phyloP scores from a whole-genome alignment of 1,140 invertebrate species.

The Popillia japonica region DNA sequence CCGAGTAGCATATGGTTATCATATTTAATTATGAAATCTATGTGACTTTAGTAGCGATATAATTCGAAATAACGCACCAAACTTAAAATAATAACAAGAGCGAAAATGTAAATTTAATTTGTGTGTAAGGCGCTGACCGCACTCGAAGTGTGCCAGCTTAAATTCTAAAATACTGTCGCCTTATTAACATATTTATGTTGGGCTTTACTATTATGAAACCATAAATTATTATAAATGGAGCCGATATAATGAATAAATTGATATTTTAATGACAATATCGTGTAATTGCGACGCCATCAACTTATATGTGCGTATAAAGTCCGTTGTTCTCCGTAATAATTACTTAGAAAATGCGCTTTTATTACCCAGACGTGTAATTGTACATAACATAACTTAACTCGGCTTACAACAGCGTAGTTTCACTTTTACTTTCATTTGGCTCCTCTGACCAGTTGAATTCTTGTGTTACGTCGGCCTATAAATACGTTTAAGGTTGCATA shows the following conservation, averaged over 20 bases:
- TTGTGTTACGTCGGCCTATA: neutral
- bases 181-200: constrained; percentile 26
- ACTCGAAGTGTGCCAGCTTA: neutral
- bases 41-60: constrained; percentile 27
- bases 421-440: constrained; percentile 26
- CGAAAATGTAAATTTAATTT: constrained; percentile 33
- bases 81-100: constrained; percentile 19
- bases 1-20: neutral
- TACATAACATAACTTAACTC: neutral
- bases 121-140: constrained; percentile 26
- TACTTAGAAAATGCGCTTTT: neutral
- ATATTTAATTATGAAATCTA: constrained; percentile 29
- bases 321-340: constrained; percentile 11
- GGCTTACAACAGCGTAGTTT: neutral
- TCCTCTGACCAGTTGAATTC: neutral
- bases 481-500: neutral
- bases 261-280: constrained; percentile 25
- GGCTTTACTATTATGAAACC: constrained; percentile 22
- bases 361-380: neutral
- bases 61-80: constrained; percentile 10
- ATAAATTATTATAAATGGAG: constrained; percentile 18
- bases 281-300: constrained; percentile 23
- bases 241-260: constrained; percentile 32
- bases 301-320: constrained; percentile 2
- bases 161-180: constrained; percentile 24